Conservation (phyloP, 1,140 invertebrate species). For the Eumaeus atala region DNA sequence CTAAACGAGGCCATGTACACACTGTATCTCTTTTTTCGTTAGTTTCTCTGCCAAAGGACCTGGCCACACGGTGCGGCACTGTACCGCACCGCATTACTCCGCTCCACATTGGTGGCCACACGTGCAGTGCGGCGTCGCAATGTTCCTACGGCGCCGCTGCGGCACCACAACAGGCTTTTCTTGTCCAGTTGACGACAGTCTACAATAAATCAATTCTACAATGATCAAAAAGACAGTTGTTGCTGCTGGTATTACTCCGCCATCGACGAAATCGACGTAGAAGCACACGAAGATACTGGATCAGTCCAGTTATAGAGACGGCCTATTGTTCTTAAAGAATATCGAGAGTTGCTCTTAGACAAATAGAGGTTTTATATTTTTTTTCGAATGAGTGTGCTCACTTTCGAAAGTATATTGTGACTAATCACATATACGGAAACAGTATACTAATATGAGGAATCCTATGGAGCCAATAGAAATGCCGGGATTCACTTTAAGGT, state of each 20-base stretch:
- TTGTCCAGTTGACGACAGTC: no score
- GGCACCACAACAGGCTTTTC: no score
- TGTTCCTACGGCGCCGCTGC: no score
- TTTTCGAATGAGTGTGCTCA: constrained; percentile 23
- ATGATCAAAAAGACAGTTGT: no score
- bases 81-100: no score
- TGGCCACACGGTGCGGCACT: no score
- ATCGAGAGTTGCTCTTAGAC: constrained; percentile 25
- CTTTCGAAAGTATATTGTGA: constrained; percentile 10
- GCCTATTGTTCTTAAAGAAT: constrained; percentile 21
- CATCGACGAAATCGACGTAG: constrained; percentile 29
- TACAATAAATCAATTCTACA: no score
- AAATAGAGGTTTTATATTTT: constrained; percentile 28
- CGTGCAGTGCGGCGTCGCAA: no score
- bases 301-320: constrained; percentile 23
- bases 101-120: no score
- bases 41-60: no score
- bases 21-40: no score
- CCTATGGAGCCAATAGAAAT: constrained; percentile 33
- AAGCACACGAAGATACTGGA: constrained; percentile 23
- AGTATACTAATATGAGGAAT: constrained; percentile 33
- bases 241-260: constrained; percentile 28
- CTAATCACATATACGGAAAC: constrained; percentile 27
- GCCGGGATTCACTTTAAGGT: constrained; percentile 31
- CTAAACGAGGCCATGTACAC: no score